Percentiles rank a stretch among this genome's conserved stretches.
Evolutionary conservation across 2,888 invertebrate genomes (phyloP).

Genomic region (Rhopalosiphum nymphaeae): DNA sequence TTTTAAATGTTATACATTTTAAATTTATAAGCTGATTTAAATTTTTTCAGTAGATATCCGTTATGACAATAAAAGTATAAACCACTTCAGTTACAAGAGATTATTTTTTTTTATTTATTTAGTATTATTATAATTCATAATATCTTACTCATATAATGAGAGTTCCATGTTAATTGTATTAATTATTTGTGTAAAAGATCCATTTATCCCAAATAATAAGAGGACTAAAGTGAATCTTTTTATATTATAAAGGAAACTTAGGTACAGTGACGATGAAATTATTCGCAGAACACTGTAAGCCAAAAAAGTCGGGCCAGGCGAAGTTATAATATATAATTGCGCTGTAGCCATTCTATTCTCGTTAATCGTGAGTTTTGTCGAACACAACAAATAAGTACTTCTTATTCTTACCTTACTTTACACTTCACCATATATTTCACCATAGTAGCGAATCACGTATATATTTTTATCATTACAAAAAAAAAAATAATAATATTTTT

Average conservation of each 20-base stretch:
- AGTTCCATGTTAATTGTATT: background rate
- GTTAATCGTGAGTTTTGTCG: background rate
- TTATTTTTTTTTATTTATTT: background rate
- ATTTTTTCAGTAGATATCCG: background rate
- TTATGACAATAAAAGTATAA: background rate
- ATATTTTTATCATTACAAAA: background rate
- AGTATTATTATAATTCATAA: background rate
- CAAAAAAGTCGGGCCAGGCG: background rate
- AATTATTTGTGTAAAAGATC: background rate
- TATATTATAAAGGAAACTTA: background rate
- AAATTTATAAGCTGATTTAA: background rate
- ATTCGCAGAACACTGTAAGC: background rate
- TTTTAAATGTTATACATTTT: background rate
- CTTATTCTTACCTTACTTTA: background rate
- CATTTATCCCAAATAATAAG: background rate
- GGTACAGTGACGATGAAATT: background rate
- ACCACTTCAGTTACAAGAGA: background rate
- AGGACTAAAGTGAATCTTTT: background rate
- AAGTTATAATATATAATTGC: background rate
- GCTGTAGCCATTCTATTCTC: background rate
- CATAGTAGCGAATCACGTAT: background rate
- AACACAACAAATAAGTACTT: conserved; percentile 1
- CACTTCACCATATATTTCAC: no score
- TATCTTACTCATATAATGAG: background rate
- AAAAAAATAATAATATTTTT: background rate